Conservation (phyloP, 2,888 invertebrate species). For the Agonum fuliginosum region DNA sequence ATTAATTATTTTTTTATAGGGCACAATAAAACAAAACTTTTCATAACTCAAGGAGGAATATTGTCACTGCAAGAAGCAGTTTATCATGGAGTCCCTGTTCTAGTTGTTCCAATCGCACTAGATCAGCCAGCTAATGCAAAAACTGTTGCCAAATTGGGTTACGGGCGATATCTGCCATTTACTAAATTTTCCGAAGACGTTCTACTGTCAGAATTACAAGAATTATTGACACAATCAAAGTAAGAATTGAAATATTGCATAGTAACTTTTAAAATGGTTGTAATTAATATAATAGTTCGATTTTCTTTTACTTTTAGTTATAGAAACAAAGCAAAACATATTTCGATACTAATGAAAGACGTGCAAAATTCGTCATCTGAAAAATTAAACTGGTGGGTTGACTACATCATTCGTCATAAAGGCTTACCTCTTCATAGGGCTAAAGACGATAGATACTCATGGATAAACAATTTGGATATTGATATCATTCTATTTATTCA, state of each 20-base stretch:
- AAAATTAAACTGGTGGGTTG: conserved; percentile 24
- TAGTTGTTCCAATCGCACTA: conserved; percentile 34
- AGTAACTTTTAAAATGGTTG: too few species aligned
- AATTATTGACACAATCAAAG: conserved; percentile 26
- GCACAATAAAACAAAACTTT: conserved; percentile 42
- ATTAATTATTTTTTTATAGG: too few species aligned
- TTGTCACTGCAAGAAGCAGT: conserved; percentile 44
- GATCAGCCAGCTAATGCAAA: conserved; percentile 39
- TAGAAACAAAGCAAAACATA: conserved; percentile 11
- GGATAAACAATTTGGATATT: conserved; percentile 6
- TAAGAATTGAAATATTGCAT: not conserved
- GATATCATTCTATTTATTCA: conserved; percentile 27
- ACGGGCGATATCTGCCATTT: conserved; percentile 13
- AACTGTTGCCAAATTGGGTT: conserved; percentile 23
- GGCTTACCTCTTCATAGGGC: conserved; percentile 14
- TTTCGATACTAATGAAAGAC: conserved; percentile 33
- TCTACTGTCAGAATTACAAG: conserved; percentile 6
- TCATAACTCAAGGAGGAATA: conserved; percentile 51
- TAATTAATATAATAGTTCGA: too few species aligned
- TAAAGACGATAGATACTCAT: conserved; percentile 1
- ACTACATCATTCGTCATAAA: conserved; percentile 34
- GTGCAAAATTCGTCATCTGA: conserved; percentile 4
- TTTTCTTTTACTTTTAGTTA: conserved; percentile 13
- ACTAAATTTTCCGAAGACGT: conserved; percentile 16
- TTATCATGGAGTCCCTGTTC: conserved; percentile 47